Conservation (phyloP, 1,140 invertebrate genomes). For the Subanguina moxae region DNA sequence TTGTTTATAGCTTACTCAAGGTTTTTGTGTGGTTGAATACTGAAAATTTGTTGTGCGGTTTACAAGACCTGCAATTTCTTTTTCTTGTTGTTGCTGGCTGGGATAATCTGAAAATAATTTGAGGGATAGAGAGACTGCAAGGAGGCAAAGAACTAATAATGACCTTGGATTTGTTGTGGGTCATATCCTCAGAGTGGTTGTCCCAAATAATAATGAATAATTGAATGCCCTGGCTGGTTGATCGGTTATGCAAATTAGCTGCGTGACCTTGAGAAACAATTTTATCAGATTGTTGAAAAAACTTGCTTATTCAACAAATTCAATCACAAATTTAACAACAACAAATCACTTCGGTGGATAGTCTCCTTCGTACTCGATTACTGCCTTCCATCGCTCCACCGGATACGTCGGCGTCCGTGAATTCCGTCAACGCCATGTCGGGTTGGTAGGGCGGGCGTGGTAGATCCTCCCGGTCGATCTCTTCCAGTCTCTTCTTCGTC, state of each 20-base stretch:
- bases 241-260: not conserved
- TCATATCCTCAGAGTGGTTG: no score
- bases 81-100: constrained; percentile 7
- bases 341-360: no score
- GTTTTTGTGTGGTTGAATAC: constrained; percentile 9
- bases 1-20: not conserved
- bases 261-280: not conserved
- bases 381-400: no score
- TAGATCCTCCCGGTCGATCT: no score
- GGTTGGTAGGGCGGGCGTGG: no score
- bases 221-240: not conserved
- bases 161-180: not conserved
- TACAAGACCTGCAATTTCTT: constrained; percentile 10
- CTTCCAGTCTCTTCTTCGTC: no score
- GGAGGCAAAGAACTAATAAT: constrained; percentile 2
- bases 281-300: not conserved
- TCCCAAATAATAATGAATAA: no score
- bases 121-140: constrained; percentile 9
- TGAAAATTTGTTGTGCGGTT: constrained; percentile 7
- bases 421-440: no score
- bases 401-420: no score
- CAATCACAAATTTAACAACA: no score
- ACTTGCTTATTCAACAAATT: not conserved
- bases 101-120: not conserved
- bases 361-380: no score